Evolutionary conservation across 2,888 invertebrate genomes (phyloP).

Genomic region (Portevinia maculata): DNA sequence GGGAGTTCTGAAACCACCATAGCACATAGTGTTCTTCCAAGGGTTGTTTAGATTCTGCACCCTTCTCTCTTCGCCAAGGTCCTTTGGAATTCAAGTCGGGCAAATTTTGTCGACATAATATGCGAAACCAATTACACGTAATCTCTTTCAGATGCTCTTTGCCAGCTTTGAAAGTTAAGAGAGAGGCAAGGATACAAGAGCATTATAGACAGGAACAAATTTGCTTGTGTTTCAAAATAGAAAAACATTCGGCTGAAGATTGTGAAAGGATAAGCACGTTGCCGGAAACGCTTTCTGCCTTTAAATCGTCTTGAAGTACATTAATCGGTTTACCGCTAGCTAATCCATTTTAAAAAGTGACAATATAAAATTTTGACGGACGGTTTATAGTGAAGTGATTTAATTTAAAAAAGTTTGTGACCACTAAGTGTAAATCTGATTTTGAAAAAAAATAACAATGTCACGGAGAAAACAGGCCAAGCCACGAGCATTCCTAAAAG

Average conservation of each 20-base stretch:
- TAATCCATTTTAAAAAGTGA: not conserved
- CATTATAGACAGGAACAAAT: conserved; percentile 19
- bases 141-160: conserved; percentile 49
- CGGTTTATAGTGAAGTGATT: conserved; percentile 36
- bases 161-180: conserved; percentile 57
- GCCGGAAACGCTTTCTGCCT: conserved; percentile 38
- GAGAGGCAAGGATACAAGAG: conserved; percentile 39
- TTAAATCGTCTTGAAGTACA: conserved; percentile 30
- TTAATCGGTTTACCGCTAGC: conserved; percentile 1
- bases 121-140: not conserved
- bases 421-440: conserved; percentile 6
- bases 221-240: conserved; percentile 43
- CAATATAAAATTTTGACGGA: not conserved
- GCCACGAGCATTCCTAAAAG: conserved; percentile 87
- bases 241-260: conserved; percentile 78
- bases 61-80: conserved; percentile 49
- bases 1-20: conserved; percentile 61
- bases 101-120: conserved; percentile 10
- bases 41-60: conserved; percentile 59
- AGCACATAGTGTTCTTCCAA: conserved; percentile 34
- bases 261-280: conserved; percentile 80
- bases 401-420: not conserved
- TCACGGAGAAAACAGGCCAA: conserved; percentile 89
- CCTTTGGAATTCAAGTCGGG: conserved; percentile 13
- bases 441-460: conserved; percentile 81